Evolutionary conservation across 2,113 vertebrate species (phyloP).

Genomic region (Paedocypris sp.): DNA sequence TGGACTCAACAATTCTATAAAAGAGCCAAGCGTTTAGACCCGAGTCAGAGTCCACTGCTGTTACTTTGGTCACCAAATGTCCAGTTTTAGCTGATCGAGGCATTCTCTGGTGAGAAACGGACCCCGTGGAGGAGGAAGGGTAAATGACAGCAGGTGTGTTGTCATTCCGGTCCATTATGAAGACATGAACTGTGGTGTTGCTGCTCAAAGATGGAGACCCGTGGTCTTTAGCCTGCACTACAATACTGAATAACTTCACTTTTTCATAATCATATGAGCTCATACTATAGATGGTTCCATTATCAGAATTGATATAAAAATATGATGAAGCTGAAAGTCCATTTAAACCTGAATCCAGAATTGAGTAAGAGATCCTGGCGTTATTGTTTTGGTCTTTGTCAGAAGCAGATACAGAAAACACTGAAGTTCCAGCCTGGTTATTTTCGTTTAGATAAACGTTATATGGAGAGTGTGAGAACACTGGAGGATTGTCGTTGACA

Average conservation of each 20-base stretch:
- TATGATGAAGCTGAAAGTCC: conserved; percentile 62
- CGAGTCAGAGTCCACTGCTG: conserved; percentile 73
- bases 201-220: conserved; percentile 64
- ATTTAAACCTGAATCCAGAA: conserved; percentile 56
- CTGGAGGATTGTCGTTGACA: conserved; percentile 70
- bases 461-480: conserved; percentile 56
- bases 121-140: conserved; percentile 53
- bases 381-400: conserved; percentile 66
- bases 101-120: conserved; percentile 56
- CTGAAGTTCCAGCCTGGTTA: conserved; percentile 34
- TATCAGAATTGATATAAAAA: conserved; percentile 70
- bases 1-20: conserved; percentile 66
- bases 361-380: conserved; percentile 61
- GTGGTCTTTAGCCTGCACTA: conserved; percentile 64
- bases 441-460: conserved; percentile 50
- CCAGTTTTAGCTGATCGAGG: conserved; percentile 65
- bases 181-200: conserved; percentile 58
- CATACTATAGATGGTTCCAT: conserved; percentile 68
- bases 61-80: conserved; percentile 76
- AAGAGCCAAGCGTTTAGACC: conserved; percentile 80
- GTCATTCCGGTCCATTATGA: conserved; percentile 68
- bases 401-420: conserved; percentile 51
- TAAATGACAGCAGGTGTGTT: conserved; percentile 68
- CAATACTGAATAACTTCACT: conserved; percentile 67
- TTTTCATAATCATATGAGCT: conserved; percentile 73